phyloP scores from a whole-genome alignment of 2,888 invertebrate species.

The Anthoptus insignis region DNA sequence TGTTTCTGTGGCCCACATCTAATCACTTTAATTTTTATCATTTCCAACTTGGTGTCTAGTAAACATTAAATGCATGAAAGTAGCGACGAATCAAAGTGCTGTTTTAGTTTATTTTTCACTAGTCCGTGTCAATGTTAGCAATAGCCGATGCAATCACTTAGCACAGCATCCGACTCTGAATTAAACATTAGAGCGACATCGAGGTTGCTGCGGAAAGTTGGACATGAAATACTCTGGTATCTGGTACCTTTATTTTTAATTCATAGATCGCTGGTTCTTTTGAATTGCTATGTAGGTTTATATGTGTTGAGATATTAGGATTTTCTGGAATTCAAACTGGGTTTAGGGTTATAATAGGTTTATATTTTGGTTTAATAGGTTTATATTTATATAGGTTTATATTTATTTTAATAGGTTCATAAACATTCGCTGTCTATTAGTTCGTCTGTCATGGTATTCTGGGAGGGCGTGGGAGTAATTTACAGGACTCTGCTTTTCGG shows the following conservation, averaged over 20 bases:
- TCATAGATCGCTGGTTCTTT: neutral
- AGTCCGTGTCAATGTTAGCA: slow-evolving; percentile 13
- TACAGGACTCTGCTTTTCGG: too few species aligned
- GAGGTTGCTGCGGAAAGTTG: neutral
- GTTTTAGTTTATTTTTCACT: slow-evolving; percentile 1
- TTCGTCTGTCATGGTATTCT: too few species aligned
- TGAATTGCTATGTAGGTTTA: neutral
- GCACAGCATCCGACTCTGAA: slow-evolving; percentile 8
- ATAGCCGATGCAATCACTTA: slow-evolving; percentile 21
- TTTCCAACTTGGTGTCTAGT: neutral
- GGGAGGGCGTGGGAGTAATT: too few species aligned
- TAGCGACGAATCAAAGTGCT: neutral
- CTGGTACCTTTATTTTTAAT: neutral
- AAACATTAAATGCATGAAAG: neutral
- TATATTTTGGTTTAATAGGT: too few species aligned
- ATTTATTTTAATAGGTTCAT: too few species aligned
- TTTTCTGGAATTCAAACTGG: too few species aligned
- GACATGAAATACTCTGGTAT: neutral
- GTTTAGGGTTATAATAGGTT: too few species aligned
- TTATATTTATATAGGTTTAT: too few species aligned
- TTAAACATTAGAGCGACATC: slow-evolving; percentile 11
- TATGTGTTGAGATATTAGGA: too few species aligned
- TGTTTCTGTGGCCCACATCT: neutral
- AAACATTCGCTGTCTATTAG: too few species aligned
- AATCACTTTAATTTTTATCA: neutral